phyloP scores from a whole-genome alignment of 2,888 invertebrate genomes.

The Actias luna region DNA sequence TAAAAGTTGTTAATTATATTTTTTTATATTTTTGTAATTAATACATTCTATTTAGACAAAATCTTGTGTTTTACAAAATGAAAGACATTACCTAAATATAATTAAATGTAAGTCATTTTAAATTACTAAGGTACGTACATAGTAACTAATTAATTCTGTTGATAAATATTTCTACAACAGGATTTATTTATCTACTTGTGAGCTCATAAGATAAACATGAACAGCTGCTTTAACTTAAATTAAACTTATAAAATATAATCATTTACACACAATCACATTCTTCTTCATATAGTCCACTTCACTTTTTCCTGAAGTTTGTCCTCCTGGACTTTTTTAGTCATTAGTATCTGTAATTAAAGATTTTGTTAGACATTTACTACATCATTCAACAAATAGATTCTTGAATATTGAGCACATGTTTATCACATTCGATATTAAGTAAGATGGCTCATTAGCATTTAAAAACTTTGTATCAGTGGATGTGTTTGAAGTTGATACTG shows the following conservation, averaged over 20 bases:
- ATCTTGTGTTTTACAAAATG: neutral
- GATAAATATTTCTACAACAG: neutral
- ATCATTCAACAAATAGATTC: neutral
- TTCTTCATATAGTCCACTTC: conserved; percentile 19
- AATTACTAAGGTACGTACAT: conserved; percentile 17
- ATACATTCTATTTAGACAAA: neutral
- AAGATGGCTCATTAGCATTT: too few species aligned
- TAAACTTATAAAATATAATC: conserved; percentile 25
- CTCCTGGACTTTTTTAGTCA: conserved; percentile 10
- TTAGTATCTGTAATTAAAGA: conserved; percentile 7
- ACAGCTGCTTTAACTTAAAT: neutral
- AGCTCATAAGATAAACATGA: neutral
- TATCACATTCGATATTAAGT: too few species aligned
- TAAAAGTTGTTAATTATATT: neutral
- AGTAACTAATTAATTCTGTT: neutral
- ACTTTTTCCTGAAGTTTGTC: conserved; percentile 25
- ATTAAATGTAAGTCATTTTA: conserved; percentile 2
- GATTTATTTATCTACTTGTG: neutral
- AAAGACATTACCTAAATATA: neutral
- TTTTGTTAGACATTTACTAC: neutral
- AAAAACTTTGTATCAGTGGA: too few species aligned
- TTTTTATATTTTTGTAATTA: neutral
- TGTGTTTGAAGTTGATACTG: too few species aligned
- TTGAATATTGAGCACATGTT: too few species aligned
- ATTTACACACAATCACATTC: conserved; percentile 31